Base-by-base conservation (phyloP, 2,888 invertebrate species). In the Oscheius onirici region DNA sequence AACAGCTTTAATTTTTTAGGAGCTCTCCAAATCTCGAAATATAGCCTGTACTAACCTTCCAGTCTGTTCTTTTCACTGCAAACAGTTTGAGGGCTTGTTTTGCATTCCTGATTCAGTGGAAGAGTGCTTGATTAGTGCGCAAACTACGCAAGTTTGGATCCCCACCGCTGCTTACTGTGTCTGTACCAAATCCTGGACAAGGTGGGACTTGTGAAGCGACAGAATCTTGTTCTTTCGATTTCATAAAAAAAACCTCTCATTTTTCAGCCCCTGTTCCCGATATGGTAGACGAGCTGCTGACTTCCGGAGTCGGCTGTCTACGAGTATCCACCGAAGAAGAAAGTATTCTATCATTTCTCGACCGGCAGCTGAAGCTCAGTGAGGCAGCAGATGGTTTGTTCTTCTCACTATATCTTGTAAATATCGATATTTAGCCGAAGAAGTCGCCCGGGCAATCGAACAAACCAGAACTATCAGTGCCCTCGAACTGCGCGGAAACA, bases 401-500 rank as follows among this genome's bases (percentile, higher is more conserved):
- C 41, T 20, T 43, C 46, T 24, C 6, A 11, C 26, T 40, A 28
- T 13, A 22, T n/a, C n/a, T n/a, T n/a, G n/a, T n/a, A n/a, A n/a
- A n/a, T n/a, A 15, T 55, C 34, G 3, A 3, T 34, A 3, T 79
- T 63, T 67, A 83, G 83, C 78, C 34, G 74, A 73, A 24, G 40
- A 54, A 11, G 72, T 84, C 6, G 79, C 77, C 11, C n/a, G 49
- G 10, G 51, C 71, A 28, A 82, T 84, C 34, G 71, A 65, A 1
- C 68, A 69, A 0, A 73, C 66, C 52, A 46, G 41, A 0, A 68
- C 49, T 8, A 41, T 85, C 40, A 69, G 73, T 5, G 72, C 73
- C 22, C 73, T 85, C 15, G 84, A 83, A 15, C 67, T 85, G 58
- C 69, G 77, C 15, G 85, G 85, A 11, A 85, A 85, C 71, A 85